A percentile compares a stretch with the other conserved stretches of the same genome.
phyloP scores from a whole-genome alignment of 2,113 vertebrate genomes.

The Grammomys dolichurus region DNA sequence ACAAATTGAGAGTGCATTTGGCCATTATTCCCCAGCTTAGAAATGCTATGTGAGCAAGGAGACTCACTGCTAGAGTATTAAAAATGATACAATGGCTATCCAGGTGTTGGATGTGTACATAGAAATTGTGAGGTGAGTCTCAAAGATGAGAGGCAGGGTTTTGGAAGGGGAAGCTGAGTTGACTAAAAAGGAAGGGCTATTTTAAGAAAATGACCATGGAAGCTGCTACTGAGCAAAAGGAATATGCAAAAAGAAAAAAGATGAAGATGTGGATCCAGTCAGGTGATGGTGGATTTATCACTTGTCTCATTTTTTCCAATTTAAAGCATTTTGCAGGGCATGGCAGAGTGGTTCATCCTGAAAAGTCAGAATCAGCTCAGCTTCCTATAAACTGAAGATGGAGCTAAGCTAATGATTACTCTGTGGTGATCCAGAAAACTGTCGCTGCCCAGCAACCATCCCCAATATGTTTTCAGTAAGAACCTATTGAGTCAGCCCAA shows the following conservation, averaged over 20 bases:
- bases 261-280: too few relatives aligned
- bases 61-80: not conserved
- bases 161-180: accelerated
- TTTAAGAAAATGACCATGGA: not conserved
- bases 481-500: not conserved
- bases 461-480: not conserved
- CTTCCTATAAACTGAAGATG: not conserved
- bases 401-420: not conserved
- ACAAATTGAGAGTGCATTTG: slow-evolving; percentile 52
- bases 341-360: not conserved
- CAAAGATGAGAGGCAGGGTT: not conserved
- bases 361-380: not conserved
- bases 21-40: slow-evolving; percentile 9
- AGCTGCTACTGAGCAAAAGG: not conserved
- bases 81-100: not conserved
- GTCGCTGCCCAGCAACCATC: not conserved
- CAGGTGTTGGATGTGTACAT: not conserved
- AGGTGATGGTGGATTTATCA: not conserved
- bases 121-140: not conserved
- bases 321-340: not conserved
- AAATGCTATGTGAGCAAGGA: slow-evolving; percentile 14
- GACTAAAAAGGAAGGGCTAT: not conserved
- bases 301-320: not conserved
- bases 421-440: not conserved
- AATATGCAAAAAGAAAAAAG: not conserved